Conservation (phyloP, 1,140 invertebrate genomes). For the Tyrophagus putrescentiae region DNA sequence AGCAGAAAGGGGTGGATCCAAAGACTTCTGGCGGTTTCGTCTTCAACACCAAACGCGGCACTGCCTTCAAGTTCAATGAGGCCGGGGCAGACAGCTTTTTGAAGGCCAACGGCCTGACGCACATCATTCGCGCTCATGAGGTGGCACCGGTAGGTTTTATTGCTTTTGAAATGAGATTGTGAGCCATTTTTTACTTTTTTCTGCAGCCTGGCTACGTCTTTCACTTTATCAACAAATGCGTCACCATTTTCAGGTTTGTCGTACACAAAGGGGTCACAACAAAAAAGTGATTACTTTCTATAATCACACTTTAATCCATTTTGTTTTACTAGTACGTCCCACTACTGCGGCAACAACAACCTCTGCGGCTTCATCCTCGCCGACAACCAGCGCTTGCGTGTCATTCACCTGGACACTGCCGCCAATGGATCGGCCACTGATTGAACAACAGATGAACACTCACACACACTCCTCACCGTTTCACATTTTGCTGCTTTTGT, state of each 20-base stretch:
- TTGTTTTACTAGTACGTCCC: too few relatives aligned
- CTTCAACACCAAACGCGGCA: conserved; percentile 47
- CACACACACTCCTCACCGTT: too few relatives aligned
- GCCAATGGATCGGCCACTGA: conserved; percentile 27
- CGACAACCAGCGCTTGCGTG: conserved; percentile 40
- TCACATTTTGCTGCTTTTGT: too few relatives aligned
- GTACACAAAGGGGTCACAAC: too few relatives aligned
- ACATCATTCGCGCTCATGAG: conserved; percentile 55
- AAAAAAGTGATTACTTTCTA: too few relatives aligned
- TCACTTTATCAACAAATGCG: conserved; percentile 43
- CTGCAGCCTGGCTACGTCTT: too few relatives aligned
- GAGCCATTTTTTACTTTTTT: conserved; percentile 52
- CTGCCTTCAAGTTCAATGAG: conserved; percentile 51
- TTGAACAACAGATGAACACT: background rate
- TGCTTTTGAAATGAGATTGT: conserved; percentile 43
- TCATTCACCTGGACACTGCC: conserved; percentile 42
- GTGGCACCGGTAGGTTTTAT: conserved; percentile 36
- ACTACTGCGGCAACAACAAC: conserved; percentile 48
- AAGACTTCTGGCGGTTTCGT: conserved; percentile 42
- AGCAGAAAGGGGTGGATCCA: background rate
- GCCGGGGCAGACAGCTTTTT: conserved; percentile 50
- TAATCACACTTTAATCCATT: too few relatives aligned
- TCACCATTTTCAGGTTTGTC: conserved; percentile 53
- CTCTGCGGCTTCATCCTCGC: conserved; percentile 49
- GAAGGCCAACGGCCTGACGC: conserved; percentile 44